phyloP scores from a whole-genome alignment of 1,140 invertebrate species.

The Scaptodrosophila lebanonensis region DNA sequence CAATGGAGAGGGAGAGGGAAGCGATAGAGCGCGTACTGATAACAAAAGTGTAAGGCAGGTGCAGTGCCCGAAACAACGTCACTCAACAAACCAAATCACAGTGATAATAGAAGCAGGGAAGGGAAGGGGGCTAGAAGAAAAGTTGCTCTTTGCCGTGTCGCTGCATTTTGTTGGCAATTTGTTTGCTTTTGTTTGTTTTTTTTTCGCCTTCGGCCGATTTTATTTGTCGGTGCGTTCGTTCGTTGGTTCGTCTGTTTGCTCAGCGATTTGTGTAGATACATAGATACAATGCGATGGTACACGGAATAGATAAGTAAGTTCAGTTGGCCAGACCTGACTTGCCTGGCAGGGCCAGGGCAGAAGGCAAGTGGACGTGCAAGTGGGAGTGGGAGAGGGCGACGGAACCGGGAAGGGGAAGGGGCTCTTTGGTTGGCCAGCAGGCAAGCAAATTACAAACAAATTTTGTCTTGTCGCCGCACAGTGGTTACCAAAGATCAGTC shows the following conservation, averaged over 20 bases:
- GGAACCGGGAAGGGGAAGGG: no score
- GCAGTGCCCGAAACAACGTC: no score
- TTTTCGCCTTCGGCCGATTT: constrained; percentile 46
- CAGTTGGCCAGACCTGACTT: no score
- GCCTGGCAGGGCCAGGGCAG: constrained; percentile 4
- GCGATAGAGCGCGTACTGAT: neutral
- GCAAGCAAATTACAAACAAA: constrained; percentile 74
- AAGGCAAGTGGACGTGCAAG: neutral
- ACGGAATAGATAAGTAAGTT: constrained; percentile 33
- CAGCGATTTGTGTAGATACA: constrained; percentile 45
- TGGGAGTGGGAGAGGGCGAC: neutral
- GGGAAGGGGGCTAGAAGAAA: constrained; percentile 3
- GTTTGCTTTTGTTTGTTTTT: constrained; percentile 41
- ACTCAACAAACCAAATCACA: no score
- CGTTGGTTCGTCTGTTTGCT: constrained; percentile 49
- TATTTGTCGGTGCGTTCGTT: constrained; percentile 41
- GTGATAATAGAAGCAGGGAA: neutral
- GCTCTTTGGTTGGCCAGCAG: constrained; percentile 27
- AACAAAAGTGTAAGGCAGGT: neutral
- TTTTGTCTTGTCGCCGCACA: constrained; percentile 53
- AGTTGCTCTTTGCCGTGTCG: constrained; percentile 9
- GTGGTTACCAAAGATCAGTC: constrained; percentile 12
- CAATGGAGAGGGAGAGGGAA: neutral
- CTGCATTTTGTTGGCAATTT: constrained; percentile 34
- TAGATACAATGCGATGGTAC: constrained; percentile 30